Evolutionary conservation across 2,113 vertebrate genomes (phyloP).

Genomic region (Carlito syrichta): DNA sequence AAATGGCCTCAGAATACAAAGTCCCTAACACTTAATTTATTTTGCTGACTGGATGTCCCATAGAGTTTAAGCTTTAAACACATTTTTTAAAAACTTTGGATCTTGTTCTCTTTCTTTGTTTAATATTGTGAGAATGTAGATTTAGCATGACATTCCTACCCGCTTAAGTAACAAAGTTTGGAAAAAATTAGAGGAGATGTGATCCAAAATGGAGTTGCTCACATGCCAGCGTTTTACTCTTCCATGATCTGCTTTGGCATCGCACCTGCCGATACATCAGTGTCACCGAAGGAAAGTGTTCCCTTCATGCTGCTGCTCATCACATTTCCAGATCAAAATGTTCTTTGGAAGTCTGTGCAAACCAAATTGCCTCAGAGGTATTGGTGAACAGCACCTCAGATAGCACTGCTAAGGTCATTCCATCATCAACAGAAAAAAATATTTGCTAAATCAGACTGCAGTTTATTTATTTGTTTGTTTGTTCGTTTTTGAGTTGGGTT

Average conservation of each 20-base stretch:
- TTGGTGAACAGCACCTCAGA: not conserved
- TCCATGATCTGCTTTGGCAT: slow-evolving; percentile 32
- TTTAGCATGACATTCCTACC: slow-evolving; percentile 75
- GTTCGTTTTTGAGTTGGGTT: no score
- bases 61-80: slow-evolving; percentile 4
- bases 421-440: not conserved
- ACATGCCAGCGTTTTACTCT: slow-evolving; percentile 54
- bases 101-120: slow-evolving; percentile 41
- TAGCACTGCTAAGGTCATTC: not conserved
- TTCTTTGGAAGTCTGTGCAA: not conserved
- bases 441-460: not conserved
- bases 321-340: slow-evolving; percentile 19
- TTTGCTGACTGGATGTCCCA: slow-evolving; percentile 23
- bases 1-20: slow-evolving; percentile 34
- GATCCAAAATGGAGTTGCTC: slow-evolving; percentile 49
- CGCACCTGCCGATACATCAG: slow-evolving; percentile 50
- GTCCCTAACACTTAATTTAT: slow-evolving; percentile 45
- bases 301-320: slow-evolving; percentile 42
- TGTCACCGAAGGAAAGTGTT: not conserved
- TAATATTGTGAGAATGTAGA: slow-evolving; percentile 64
- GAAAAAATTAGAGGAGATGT: slow-evolving; percentile 5
- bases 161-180: slow-evolving; percentile 73
- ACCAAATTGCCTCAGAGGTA: not conserved
- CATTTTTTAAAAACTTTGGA: not conserved
- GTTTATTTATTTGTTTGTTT: no score